Evolutionary conservation across 2,888 invertebrate genomes (phyloP), one percentile per base, ranked within the genome.

Genomic region (Omphaloscelis lunosa): DNA sequence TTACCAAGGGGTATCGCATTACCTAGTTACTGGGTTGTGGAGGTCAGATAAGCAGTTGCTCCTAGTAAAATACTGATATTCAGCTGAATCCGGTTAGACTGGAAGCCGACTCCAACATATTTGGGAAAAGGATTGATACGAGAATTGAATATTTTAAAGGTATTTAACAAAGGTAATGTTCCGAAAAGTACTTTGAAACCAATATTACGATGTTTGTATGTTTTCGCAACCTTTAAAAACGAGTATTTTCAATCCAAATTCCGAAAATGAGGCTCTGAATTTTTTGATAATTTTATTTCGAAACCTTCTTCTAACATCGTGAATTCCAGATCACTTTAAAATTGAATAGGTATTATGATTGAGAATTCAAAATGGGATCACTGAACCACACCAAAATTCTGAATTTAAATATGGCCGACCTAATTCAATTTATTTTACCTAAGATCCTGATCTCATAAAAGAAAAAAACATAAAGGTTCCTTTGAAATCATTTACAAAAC

Each of bases 401-500:
- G 15, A 65, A 82, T 77, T 58, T 29, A 72, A 74, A 84, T 63
- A 72, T n/a, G n/a, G 6, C 41, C 15, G 9, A 51, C 41, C 51
- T 83, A 73, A 79, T 81, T 41, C 61, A 81, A 75, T 84, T 69
- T 76, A 76, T 69, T 70, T 66, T 11, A 45, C 62, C 45, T 63
- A 62, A 75, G 63, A 68, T 63, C 56, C 69, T n/a, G 15, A 83
- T 79, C 80, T 72, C 59, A 66, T 72, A 75, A 70, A 78, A 75
- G 56, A 58, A 68, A 77, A 61, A 75, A 72, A 65, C 69, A 68
- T 74, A 78, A 74, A 82, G 77, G 70, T 70, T 77, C 78, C 78
- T 86, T 85, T 74, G 72, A 84, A 79, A 77, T 85, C 67, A 79
- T 79, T 82, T 75, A 83, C 77, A 75, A 83, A 80, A 80, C 86